Conservation (phyloP, 2,888 invertebrate genomes). For the Eumerus sabulonum region DNA sequence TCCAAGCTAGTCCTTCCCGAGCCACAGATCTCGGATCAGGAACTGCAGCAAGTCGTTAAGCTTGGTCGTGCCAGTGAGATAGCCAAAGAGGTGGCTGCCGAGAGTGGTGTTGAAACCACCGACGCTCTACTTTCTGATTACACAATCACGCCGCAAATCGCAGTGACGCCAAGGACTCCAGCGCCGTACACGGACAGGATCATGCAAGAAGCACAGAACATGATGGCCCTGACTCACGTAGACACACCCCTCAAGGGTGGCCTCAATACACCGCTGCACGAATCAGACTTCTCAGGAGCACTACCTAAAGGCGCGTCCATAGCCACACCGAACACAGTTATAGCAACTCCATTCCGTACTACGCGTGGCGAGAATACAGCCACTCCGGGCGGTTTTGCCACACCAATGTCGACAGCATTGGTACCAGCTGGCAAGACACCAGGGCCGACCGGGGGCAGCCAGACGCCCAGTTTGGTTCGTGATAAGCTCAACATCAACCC, state of each 20-base stretch:
- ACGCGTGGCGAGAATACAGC: slow-evolving; percentile 83
- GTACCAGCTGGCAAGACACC: slow-evolving; percentile 75
- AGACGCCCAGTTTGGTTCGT: slow-evolving; percentile 88
- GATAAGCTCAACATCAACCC: slow-evolving; percentile 97
- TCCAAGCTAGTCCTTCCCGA: slow-evolving; percentile 97
- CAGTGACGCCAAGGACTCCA: slow-evolving; percentile 91
- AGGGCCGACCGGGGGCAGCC: slow-evolving; percentile 63
- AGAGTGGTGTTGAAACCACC: slow-evolving; percentile 87
- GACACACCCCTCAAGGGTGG: slow-evolving; percentile 99
- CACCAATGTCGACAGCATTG: slow-evolving; percentile 80
- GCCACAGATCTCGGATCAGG: slow-evolving; percentile 97
- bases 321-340: slow-evolving; percentile 94
- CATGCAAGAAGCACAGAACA: slow-evolving; percentile 97
- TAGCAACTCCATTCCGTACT: slow-evolving; percentile 88
- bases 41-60: slow-evolving; percentile 94
- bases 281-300: slow-evolving; percentile 92
- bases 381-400: slow-evolving; percentile 83
- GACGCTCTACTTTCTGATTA: slow-evolving; percentile 95
- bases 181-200: slow-evolving; percentile 90
- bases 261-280: slow-evolving; percentile 93
- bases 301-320: slow-evolving; percentile 86
- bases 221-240: slow-evolving; percentile 98
- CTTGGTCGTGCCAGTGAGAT: slow-evolving; percentile 94
- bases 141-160: slow-evolving; percentile 86
- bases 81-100: slow-evolving; percentile 92